A percentile compares a stretch with the other conserved stretches of the same genome.
Evolutionary conservation across 2,113 vertebrate genomes (phyloP).

Genomic region (Phyllostomus discolor): DNA sequence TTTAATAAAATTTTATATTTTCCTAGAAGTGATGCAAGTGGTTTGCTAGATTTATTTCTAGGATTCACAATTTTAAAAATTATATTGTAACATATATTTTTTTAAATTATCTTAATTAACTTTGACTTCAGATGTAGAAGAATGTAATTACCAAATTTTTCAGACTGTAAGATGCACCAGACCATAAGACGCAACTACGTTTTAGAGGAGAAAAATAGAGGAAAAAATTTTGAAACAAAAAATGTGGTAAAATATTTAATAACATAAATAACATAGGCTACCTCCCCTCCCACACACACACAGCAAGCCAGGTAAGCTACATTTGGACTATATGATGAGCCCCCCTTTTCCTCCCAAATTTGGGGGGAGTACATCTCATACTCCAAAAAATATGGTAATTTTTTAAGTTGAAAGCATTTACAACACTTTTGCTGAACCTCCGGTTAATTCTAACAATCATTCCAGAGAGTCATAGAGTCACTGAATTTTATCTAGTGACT

Average conservation of each 20-base stretch:
- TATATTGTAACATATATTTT: background rate
- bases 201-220: too few species aligned
- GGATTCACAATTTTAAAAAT: background rate
- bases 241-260: too few species aligned
- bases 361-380: too few species aligned
- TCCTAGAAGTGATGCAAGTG: background rate
- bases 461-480: background rate
- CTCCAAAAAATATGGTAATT: background rate
- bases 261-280: too few species aligned
- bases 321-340: too few species aligned
- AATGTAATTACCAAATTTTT: background rate
- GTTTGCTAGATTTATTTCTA: background rate
- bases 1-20: constrained; percentile 9
- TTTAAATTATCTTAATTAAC: background rate
- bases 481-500: background rate
- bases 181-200: too few species aligned
- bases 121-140: background rate
- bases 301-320: too few species aligned
- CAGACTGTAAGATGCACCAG: too few species aligned
- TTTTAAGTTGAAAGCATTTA: background rate
- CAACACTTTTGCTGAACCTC: background rate
- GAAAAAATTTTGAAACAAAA: too few species aligned
- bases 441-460: background rate
- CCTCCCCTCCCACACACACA: too few species aligned
- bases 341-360: too few species aligned